Conservation (phyloP, 2,797 vertebrate genomes). For the Intellagama lesueurii region DNA sequence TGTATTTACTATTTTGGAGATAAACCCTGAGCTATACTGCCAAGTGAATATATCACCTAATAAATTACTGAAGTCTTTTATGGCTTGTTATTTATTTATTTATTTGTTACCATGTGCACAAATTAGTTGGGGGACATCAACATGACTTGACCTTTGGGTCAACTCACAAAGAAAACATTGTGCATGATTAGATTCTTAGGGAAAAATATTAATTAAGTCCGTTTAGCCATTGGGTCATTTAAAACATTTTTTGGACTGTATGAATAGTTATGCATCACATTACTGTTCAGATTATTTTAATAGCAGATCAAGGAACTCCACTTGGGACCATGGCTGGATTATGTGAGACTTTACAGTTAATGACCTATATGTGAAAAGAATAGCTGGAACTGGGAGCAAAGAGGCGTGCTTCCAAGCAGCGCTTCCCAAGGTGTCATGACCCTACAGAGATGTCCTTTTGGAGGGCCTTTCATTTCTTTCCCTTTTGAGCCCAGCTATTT, state of each 20-base stretch:
- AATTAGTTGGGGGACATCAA: conserved; percentile 11
- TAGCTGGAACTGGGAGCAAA: background rate
- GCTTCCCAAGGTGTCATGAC: background rate
- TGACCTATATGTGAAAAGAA: background rate
- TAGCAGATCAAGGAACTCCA: conserved; percentile 32
- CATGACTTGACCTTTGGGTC: background rate
- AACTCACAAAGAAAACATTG: conserved; percentile 25
- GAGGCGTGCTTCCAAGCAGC: background rate
- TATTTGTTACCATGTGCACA: conserved; percentile 18
- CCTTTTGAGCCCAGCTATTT: background rate
- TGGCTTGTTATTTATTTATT: too few species aligned
- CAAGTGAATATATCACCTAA: background rate
- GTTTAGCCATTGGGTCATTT: conserved; percentile 41
- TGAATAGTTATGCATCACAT: conserved; percentile 7
- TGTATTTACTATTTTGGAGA: background rate
- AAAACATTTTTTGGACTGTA: conserved; percentile 30
- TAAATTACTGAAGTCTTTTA: background rate
- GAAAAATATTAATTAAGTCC: conserved; percentile 47
- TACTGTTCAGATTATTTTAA: conserved; percentile 36
- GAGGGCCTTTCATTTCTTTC: background rate
- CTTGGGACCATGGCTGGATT: conserved; percentile 36
- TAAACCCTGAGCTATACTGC: background rate
- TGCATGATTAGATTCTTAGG: background rate
- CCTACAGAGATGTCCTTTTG: background rate
- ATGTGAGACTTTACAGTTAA: conserved; percentile 27